Percentiles rank a stretch among this genome's conserved stretches.
Evolutionary conservation across 2,888 invertebrate genomes (phyloP).

Genomic region (Luperina testacea): DNA sequence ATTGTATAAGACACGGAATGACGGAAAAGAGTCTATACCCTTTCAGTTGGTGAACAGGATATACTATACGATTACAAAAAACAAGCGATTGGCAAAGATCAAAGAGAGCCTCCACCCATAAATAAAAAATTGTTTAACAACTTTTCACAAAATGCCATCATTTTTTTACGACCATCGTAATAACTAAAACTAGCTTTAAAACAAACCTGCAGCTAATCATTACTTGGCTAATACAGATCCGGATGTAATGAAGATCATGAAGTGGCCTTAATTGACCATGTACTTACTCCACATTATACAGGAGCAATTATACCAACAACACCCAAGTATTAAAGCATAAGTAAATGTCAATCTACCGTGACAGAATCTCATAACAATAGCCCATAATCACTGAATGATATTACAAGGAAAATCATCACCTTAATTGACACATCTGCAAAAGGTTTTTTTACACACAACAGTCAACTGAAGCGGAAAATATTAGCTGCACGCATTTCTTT

Average conservation of each 20-base stretch:
- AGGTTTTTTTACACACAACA: conserved; percentile 71
- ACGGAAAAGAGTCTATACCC: too few relatives aligned
- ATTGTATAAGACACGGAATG: not conserved
- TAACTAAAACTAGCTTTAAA: not conserved
- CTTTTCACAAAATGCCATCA: not conserved
- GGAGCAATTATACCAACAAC: conserved; percentile 37
- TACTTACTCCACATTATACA: conserved; percentile 28
- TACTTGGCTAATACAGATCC: conserved; percentile 7
- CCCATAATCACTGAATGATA: conserved; percentile 59
- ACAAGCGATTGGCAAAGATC: not conserved
- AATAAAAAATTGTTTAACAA: not conserved
- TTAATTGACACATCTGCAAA: conserved; percentile 78
- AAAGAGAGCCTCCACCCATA: not conserved
- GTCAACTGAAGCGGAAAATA: conserved; percentile 80
- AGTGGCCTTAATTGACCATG: conserved; percentile 24
- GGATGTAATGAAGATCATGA: conserved; percentile 24
- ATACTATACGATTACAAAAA: not conserved
- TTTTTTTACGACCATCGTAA: not conserved
- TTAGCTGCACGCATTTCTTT: conserved; percentile 85
- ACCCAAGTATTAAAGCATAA: conserved; percentile 29
- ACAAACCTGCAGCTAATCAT: not conserved
- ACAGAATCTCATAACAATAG: conserved; percentile 70
- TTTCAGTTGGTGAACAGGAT: too few relatives aligned
- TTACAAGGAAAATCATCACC: conserved; percentile 73
- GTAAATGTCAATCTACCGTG: conserved; percentile 67